Base-by-base conservation (phyloP, 1,140 invertebrate species). In the Parasteatoda tepidariorum region DNA sequence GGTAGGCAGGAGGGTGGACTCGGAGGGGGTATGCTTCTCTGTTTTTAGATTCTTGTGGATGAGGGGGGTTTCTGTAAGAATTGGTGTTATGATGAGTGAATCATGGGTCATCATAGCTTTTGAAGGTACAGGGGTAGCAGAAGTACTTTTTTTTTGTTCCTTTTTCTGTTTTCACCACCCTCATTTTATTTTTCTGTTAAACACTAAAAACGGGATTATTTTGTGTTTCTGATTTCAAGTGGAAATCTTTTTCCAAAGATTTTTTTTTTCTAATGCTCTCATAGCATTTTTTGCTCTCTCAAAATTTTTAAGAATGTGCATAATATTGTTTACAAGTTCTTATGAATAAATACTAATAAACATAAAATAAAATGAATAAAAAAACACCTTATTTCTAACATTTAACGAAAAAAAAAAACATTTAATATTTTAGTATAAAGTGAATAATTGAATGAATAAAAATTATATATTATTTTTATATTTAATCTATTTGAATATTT, bases 61-160 rank as follows among this genome's bases (percentile, higher is more conserved):
- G 74, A 13, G 18, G 55, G 76, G 62, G 76, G 48, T 26, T 34
- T 4, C 3, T 41, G 33, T n/a, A 62, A 67, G 76, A 71, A 70
- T 70, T 28, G 78, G 48, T 82, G 78, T 82, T 82, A 70, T 82
- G 78, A 82, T 33, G 54, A 64, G 78, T 82, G 78, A 82, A 82
- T 82, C 78, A 82, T 82, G 62, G 67, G 28, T 31, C 66, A 57
- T 79, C n/a, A 57, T 79, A 66, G 74, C 38, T 66, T 66, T 64
- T 15, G 34, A 24, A 38, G 28, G 41, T 48, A 48, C 38, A 57
- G 54, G 22, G 22, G 34, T 0, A 1, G 2, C 13, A 18, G 62
- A 18, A 9, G 31, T 18, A 26, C 22, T 31, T 66, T 31, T 15
- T 64, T 64, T 64, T 64, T 41, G 59, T 59, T 59, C 11, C 62